These are phyloP conservation scores for Tetranychus cinnabarinus DNA, from an alignment of 1,140 invertebrate species.

Conservation along the genomic window DNA sequence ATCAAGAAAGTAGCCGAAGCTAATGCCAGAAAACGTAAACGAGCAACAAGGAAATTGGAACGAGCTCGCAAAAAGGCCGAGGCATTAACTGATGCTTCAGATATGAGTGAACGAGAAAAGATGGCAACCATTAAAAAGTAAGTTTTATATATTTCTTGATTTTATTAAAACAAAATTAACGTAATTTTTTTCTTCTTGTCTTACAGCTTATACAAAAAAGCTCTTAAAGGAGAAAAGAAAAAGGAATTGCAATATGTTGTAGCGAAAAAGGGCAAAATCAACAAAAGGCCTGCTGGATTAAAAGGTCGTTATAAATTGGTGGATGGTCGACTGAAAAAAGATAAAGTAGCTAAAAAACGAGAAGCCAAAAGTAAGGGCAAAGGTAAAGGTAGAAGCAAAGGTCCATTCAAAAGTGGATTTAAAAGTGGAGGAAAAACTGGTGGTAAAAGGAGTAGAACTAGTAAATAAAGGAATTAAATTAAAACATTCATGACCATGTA, in stretches of 20 bases:
- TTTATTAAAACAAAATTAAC: background rate
- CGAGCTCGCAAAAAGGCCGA: conserved; percentile 90
- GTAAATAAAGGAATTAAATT: no score
- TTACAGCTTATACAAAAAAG: conserved; percentile 70
- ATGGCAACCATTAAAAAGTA: conserved; percentile 67
- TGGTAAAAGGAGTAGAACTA: no score
- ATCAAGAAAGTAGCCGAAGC: conserved; percentile 98
- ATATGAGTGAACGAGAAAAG: conserved; percentile 74
- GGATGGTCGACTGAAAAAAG: conserved; percentile 88
- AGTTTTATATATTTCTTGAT: conserved; percentile 17
- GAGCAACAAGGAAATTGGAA: conserved; percentile 50
- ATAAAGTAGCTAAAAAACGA: conserved; percentile 24
- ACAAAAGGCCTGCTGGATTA: conserved; percentile 50
- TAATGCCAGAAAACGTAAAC: conserved; percentile 85
- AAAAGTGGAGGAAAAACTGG: no score
- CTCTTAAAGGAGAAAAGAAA: conserved; percentile 35
- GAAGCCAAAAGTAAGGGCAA: no score
- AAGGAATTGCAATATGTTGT: conserved; percentile 82
- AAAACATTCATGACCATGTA: no score
- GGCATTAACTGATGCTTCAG: conserved; percentile 59
- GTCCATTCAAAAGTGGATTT: no score
- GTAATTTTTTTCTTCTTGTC: conserved; percentile 1
- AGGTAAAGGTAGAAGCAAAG: no score
- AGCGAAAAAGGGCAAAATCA: conserved; percentile 63
- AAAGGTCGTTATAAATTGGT: conserved; percentile 84